Base-by-base conservation (phyloP, 2,888 invertebrate species). In the Operophtera brumata region DNA sequence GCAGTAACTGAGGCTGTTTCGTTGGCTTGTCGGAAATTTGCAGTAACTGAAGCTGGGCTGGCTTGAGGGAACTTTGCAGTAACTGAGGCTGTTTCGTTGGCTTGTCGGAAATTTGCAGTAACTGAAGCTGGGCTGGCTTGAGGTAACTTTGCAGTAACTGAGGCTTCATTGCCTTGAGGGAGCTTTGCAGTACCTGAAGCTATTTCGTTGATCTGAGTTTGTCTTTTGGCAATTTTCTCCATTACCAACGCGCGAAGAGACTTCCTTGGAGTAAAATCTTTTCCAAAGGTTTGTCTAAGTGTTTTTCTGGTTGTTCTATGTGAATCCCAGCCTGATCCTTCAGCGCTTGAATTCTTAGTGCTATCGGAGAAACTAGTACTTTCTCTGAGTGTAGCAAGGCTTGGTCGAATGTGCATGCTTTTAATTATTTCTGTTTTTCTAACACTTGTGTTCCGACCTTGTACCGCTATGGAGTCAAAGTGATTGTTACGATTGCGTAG, bases 291-390 rank as follows among this genome's bases (percentile, higher is more conserved):
- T 60, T 82, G 78, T 25, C 89, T 70, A 11, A 89, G 49, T 0
- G 89, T 89, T 71, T 84, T 84, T 28, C 85, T 71, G 0, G 87
- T 86, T 0, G 80, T 82, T 59, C 87, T 80, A 59, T 89, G 89
- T 0, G 89, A 89, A 42, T 89, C 89, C 89, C 89, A 89, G 0
- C 81, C 84, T 0, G 89, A 88, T 1, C 81, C 80, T 70, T 85
- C 86, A 0, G 73, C 80, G 32, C 80, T 86, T 1, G 85, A 87
- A 57, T 80, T 71, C 11, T 14, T 73, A n/a, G 76, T 70, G 0
- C 74, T 78, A 55, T 81, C 80, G 1, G 78, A 78, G 1, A 81
- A 61, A 1, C 70, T 75, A 1, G 66, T 71, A 35, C 80, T 84
- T 11, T 81, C 75, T 64, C 77, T 74, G 0, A 62, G 64, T 0